These are phyloP conservation scores for Gymnopithys bicolor DNA, from an alignment of 2,797 vertebrate genomes.

Conservation along the genomic window DNA sequence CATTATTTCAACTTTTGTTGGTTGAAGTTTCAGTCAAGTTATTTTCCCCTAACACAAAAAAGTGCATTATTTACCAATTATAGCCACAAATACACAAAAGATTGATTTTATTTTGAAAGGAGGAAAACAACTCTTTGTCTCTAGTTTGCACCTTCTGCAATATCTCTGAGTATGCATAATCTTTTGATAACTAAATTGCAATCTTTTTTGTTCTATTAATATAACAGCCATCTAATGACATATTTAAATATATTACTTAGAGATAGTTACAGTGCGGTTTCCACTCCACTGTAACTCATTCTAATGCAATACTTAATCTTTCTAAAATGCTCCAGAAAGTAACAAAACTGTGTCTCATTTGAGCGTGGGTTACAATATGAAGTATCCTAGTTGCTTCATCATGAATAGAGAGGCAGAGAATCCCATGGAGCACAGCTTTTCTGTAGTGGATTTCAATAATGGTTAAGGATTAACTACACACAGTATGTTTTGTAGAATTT, in stretches of 20 bases:
- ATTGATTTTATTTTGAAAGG: not conserved
- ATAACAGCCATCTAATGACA: not conserved
- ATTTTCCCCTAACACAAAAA: not conserved
- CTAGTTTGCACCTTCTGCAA: not conserved
- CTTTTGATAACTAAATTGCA: not conserved
- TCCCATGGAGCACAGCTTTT: not conserved
- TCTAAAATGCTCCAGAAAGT: not conserved
- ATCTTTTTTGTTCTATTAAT: not conserved
- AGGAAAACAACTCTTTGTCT: not conserved
- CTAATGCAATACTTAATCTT: not conserved
- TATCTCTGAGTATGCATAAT: not conserved
- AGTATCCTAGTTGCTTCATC: not conserved
- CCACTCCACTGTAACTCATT: not conserved
- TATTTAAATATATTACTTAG: not conserved
- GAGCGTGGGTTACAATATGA: constrained; percentile 7
- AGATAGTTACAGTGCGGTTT: not conserved
- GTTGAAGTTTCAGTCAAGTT: not conserved
- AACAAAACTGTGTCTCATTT: constrained; percentile 23
- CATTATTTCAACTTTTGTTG: not conserved
- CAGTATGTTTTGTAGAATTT: not conserved
- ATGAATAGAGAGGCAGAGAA: not conserved
- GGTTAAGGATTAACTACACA: not conserved
- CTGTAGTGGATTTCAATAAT: not conserved
- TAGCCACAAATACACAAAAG: not conserved
- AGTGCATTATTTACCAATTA: not conserved